Percentiles rank a stretch among this genome's conserved stretches.
These are phyloP conservation scores for Oncorhynchus masou DNA, from an alignment of 2,113 vertebrate species.

Conservation along the genomic window DNA sequence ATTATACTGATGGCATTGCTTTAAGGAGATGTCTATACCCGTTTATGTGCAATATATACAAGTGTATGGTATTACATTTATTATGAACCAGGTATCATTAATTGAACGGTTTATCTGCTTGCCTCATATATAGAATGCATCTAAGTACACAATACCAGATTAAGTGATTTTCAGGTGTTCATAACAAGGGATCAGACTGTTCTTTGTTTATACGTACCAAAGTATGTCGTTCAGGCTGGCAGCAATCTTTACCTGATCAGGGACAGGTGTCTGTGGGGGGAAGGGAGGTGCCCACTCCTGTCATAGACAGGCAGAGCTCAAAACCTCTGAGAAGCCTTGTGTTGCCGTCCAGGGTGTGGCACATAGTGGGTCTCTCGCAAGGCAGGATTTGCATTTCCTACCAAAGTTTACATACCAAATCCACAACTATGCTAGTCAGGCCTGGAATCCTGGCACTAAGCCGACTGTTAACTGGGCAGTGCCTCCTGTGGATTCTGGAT, in stretches of 20 bases:
- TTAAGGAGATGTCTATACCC: not conserved
- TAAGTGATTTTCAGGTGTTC: not conserved
- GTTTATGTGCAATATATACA: not conserved
- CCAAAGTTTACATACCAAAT: slow-evolving; percentile 10
- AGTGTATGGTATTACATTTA: not conserved
- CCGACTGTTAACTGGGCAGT: not conserved
- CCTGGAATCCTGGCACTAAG: not conserved
- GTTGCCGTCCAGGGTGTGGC: not conserved
- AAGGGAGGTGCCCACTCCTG: slow-evolving; percentile 15
- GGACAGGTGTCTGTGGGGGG: not conserved
- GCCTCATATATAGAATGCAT: not conserved
- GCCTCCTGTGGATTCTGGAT: slow-evolving; percentile 43
- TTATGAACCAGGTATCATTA: not conserved
- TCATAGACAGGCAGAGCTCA: not conserved
- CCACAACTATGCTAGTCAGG: slow-evolving; percentile 3
- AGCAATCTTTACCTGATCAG: slow-evolving; percentile 49
- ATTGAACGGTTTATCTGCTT: not conserved
- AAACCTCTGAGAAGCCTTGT: not conserved
- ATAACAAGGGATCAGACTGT: not conserved
- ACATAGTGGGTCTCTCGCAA: not conserved
- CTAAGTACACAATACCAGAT: not conserved
- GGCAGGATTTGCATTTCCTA: slow-evolving; percentile 3
- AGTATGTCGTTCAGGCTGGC: not conserved
- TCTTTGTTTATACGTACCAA: slow-evolving; percentile 45
- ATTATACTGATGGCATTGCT: not conserved